A percentile compares a stretch with the other conserved stretches of the same genome.
These are phyloP conservation scores for Griposia aprilina DNA, from an alignment of 2,888 invertebrate genomes.

Conservation along the genomic window DNA sequence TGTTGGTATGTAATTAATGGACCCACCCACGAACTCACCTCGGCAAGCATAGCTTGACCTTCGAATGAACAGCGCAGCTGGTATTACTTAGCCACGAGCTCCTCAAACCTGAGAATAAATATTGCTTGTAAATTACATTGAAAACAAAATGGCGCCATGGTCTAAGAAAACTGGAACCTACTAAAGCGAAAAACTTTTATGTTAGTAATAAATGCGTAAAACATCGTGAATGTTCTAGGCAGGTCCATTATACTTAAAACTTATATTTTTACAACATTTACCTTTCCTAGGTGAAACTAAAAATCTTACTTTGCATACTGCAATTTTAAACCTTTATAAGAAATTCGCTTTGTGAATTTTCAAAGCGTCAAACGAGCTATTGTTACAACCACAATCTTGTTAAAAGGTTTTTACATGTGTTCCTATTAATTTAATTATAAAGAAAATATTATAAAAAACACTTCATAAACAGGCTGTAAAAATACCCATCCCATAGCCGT, in stretches of 20 bases:
- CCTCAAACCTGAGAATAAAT: no score
- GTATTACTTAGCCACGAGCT: no score
- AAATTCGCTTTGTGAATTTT: conserved; percentile 52
- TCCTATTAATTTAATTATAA: background rate
- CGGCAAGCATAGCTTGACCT: no score
- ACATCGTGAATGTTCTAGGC: conserved; percentile 13
- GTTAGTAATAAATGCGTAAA: conserved; percentile 20
- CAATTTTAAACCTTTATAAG: conserved; percentile 43
- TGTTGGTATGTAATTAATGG: no score
- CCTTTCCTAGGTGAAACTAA: conserved; percentile 10
- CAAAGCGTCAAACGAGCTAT: conserved; percentile 26
- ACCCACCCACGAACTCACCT: no score
- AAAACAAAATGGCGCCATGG: background rate
- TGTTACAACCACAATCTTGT: conserved; percentile 1
- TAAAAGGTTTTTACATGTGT: background rate
- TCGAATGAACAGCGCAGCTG: no score
- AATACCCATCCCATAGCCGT: no score
- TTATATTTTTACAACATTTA: conserved; percentile 39
- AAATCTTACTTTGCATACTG: conserved; percentile 30
- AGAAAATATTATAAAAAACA: no score
- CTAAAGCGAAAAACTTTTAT: conserved; percentile 11
- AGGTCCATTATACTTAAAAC: conserved; percentile 26
- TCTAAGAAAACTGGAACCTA: background rate
- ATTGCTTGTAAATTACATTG: background rate
- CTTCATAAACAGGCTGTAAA: no score